These are phyloP conservation scores for Bibio marci DNA, from an alignment of 2,888 invertebrate species.

Conservation along the genomic window DNA sequence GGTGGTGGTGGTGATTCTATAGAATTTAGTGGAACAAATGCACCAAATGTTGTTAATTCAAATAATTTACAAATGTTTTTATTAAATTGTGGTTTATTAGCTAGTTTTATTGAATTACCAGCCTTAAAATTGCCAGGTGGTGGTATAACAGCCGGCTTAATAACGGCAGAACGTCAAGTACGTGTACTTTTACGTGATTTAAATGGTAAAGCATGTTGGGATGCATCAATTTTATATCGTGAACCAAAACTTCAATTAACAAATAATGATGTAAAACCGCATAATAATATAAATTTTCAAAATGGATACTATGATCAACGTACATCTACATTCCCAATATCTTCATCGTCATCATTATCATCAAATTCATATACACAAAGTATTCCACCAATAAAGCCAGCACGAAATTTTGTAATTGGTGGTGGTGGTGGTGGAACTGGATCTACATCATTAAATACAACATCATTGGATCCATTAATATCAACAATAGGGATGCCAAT, in stretches of 20 bases:
- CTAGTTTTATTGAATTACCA: slow-evolving; percentile 80
- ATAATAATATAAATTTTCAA: not conserved
- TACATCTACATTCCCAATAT: not conserved
- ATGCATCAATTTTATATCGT: slow-evolving; percentile 77
- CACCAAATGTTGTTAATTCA: slow-evolving; percentile 43
- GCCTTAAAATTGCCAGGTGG: slow-evolving; percentile 64
- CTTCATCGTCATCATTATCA: not conserved
- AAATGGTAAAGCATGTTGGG: slow-evolving; percentile 92
- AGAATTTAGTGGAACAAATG: slow-evolving; percentile 58
- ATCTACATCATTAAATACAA: not conserved
- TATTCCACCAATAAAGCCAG: slow-evolving; percentile 1
- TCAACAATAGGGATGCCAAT: slow-evolving; percentile 34
- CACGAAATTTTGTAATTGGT: slow-evolving; percentile 9
- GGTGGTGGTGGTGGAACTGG: no score
- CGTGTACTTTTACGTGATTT: slow-evolving; percentile 77
- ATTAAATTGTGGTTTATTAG: slow-evolving; percentile 62
- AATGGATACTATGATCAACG: not conserved
- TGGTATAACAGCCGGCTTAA: slow-evolving; percentile 56
- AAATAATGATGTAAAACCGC: slow-evolving; percentile 1
- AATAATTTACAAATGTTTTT: slow-evolving; percentile 77
- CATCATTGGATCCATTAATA: slow-evolving; percentile 21
- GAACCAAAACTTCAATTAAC: slow-evolving; percentile 35
- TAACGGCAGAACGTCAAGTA: slow-evolving; percentile 68
- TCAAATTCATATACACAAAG: not conserved
- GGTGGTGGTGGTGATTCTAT: slow-evolving; percentile 19